Percentiles rank a stretch among this genome's conserved stretches.
Conservation (phyloP, 1,140 invertebrate species). For the Zaprionus ornatus region DNA sequence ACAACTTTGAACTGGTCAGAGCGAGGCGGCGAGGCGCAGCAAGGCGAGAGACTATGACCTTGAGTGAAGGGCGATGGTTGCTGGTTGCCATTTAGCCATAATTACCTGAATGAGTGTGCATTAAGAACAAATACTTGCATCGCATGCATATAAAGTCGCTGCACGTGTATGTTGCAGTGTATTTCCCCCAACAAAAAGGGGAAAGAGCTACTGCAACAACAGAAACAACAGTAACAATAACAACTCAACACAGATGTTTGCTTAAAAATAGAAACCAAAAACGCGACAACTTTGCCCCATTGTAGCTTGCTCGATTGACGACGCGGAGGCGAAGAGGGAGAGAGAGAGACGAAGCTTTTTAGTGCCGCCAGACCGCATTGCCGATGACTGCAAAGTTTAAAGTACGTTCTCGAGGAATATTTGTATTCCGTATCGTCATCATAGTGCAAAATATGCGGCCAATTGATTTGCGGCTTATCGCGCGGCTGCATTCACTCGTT, state of each 20-base stretch:
- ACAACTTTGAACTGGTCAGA: constrained; percentile 62
- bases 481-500: neutral
- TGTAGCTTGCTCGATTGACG: constrained; percentile 6
- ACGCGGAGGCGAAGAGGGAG: neutral
- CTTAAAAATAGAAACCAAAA: constrained; percentile 23
- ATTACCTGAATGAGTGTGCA: constrained; percentile 57
- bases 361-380: constrained; percentile 21
- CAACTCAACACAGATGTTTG: constrained; percentile 16
- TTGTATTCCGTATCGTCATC: constrained; percentile 18
- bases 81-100: constrained; percentile 65
- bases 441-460: constrained; percentile 12
- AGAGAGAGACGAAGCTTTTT: constrained; percentile 21
- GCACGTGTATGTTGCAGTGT: constrained; percentile 7
- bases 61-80: constrained; percentile 69
- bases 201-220: neutral
- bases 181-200: neutral
- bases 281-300: constrained; percentile 13
- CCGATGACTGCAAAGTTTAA: constrained; percentile 56
- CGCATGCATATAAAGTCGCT: neutral
- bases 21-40: constrained; percentile 10
- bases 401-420: constrained; percentile 28
- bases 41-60: constrained; percentile 61
- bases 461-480: neutral
- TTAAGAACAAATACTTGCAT: constrained; percentile 37
- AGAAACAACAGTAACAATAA: neutral